These are phyloP conservation scores for Lepus timidus DNA, from an alignment of 2,113 vertebrate species.

Conservation along the genomic window DNA sequence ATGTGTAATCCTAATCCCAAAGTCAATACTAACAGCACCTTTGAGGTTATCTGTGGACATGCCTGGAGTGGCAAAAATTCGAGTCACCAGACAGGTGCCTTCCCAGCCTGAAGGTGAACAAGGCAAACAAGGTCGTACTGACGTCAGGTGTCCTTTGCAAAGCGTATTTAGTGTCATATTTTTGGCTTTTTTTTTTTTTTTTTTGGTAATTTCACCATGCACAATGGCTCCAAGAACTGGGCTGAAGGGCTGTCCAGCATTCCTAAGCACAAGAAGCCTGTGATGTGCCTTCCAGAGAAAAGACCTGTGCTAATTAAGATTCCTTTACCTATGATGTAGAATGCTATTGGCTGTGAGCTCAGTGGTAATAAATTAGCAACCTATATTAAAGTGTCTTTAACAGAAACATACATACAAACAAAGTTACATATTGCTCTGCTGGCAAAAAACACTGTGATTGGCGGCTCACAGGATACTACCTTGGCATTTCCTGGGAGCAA, in stretches of 20 bases:
- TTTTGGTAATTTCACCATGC: background rate
- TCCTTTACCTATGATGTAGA: background rate
- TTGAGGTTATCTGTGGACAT: background rate
- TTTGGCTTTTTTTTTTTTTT: background rate
- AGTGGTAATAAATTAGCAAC: background rate
- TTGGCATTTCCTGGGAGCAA: background rate
- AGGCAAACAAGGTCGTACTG: too few relatives aligned
- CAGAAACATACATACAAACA: background rate
- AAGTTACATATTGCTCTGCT: background rate
- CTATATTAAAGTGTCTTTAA: background rate
- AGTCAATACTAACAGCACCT: background rate
- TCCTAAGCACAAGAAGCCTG: background rate
- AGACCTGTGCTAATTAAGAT: background rate
- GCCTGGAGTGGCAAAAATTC: background rate
- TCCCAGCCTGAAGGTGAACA: background rate
- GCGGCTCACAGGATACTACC: background rate
- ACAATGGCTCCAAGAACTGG: background rate
- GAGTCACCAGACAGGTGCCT: background rate
- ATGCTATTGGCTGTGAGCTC: background rate
- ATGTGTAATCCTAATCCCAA: background rate
- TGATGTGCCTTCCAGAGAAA: background rate
- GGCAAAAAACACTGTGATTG: constrained; percentile 9
- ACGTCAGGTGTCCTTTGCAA: background rate
- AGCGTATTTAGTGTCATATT: background rate
- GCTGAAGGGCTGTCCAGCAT: background rate